Evolutionary conservation across 2,113 vertebrate species (phyloP).

Genomic region (Ia io): DNA sequence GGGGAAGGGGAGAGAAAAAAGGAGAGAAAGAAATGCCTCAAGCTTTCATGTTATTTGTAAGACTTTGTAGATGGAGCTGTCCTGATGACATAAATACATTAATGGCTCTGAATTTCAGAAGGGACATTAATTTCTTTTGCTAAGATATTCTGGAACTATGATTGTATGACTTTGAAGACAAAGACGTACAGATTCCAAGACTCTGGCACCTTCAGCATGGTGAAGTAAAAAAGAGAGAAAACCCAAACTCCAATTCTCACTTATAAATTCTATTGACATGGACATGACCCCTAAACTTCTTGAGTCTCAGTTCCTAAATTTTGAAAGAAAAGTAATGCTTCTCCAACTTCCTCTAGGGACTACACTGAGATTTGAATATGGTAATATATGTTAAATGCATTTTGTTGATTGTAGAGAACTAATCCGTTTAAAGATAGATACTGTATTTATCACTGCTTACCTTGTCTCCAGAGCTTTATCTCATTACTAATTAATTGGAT

Average conservation of each 20-base stretch:
- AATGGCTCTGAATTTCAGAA: constrained; percentile 4
- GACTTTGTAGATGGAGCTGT: not conserved
- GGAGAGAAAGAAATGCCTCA: not conserved
- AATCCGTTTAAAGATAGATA: not conserved
- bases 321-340: not conserved
- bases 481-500: not conserved
- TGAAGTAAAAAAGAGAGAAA: not conserved
- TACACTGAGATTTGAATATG: not conserved
- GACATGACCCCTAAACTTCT: not conserved
- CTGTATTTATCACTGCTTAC: not conserved
- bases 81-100: not conserved
- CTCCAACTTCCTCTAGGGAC: not conserved
- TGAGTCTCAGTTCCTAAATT: not conserved
- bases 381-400: not conserved
- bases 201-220: not conserved
- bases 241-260: not conserved
- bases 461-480: not conserved
- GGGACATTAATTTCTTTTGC: not conserved
- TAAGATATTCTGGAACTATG: constrained; percentile 7
- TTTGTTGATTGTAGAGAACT: not conserved
- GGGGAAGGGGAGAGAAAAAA: not conserved
- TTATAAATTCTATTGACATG: not conserved
- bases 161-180: not conserved
- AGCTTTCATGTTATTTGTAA: not conserved
- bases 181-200: not conserved